Conservation (phyloP, 2,888 invertebrate species). For the Liopterus haemorrhoidalis region DNA sequence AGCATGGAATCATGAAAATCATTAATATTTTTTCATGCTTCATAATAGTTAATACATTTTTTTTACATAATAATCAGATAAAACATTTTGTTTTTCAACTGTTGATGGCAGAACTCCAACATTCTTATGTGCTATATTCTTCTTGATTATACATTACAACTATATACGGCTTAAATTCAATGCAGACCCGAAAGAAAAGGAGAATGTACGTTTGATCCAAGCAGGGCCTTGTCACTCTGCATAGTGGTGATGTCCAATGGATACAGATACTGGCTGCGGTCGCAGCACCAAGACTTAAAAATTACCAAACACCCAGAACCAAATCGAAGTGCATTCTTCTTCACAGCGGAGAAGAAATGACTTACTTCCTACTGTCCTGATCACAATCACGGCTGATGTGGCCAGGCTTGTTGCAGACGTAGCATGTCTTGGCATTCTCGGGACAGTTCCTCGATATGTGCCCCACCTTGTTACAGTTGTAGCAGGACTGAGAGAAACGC, state of each 20-base stretch:
- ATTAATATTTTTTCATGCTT: slow-evolving; percentile 20
- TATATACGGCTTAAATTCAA: slow-evolving; percentile 21
- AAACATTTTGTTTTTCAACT: slow-evolving; percentile 17
- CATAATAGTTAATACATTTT: slow-evolving; percentile 7
- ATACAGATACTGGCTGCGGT: slow-evolving; percentile 13
- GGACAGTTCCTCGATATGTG: slow-evolving; percentile 86
- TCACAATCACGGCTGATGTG: slow-evolving; percentile 89
- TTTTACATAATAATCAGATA: neutral
- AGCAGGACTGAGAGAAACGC: slow-evolving; percentile 67
- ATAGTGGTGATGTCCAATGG: slow-evolving; percentile 16
- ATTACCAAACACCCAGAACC: slow-evolving; percentile 23
- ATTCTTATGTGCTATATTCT: slow-evolving; percentile 10
- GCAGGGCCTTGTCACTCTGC: slow-evolving; percentile 9
- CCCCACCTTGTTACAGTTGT: slow-evolving; percentile 90
- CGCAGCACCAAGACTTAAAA: slow-evolving; percentile 17
- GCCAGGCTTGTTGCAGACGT: slow-evolving; percentile 85
- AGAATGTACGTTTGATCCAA: slow-evolving; percentile 3
- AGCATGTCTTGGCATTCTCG: slow-evolving; percentile 81
- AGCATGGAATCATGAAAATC: slow-evolving; percentile 15
- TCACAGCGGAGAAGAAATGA: neutral
- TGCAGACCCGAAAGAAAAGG: slow-evolving; percentile 1
- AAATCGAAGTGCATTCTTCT: slow-evolving; percentile 4
- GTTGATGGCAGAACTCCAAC: slow-evolving; percentile 15
- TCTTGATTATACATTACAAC: slow-evolving; percentile 21
- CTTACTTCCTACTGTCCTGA: slow-evolving; percentile 60